Conservation (phyloP, 2,797 vertebrate genomes). For the Octomys mimax region DNA sequence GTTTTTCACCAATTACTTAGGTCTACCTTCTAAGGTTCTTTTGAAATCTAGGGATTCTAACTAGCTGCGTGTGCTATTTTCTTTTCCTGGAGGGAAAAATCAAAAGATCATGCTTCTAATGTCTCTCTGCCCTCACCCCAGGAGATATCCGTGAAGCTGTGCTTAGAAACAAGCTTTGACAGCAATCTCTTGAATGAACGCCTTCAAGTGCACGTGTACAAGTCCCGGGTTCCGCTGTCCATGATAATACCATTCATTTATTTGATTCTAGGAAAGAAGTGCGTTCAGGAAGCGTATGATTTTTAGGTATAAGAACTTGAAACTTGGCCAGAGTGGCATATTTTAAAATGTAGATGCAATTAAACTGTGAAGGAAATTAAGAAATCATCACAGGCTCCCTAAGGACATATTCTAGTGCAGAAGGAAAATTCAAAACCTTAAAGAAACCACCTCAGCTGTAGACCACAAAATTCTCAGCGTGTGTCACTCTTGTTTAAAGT, state of each 20-base stretch:
- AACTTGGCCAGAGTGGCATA: background rate
- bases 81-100: constrained; percentile 47
- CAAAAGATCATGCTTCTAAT: constrained; percentile 1
- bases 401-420: background rate
- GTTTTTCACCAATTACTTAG: constrained; percentile 1
- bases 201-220: background rate
- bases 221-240: background rate
- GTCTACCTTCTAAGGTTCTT: constrained; percentile 8
- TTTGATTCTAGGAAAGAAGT: constrained; percentile 46
- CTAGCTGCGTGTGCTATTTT: background rate
- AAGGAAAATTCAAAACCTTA: constrained; percentile 26
- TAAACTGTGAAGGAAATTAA: constrained; percentile 32
- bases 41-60: constrained; percentile 41
- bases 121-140: background rate
- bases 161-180: background rate
- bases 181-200: constrained; percentile 21
- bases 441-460: constrained; percentile 31
- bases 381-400: background rate
- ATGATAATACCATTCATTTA: background rate
- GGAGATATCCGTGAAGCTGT: constrained; percentile 30
- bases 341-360: constrained; percentile 14
- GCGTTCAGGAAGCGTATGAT: background rate
- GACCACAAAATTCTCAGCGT: constrained; percentile 29
- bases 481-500: constrained; percentile 55
- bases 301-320: constrained; percentile 30